Conservation (phyloP, 2,113 vertebrate genomes). For the Butorides virescens region DNA sequence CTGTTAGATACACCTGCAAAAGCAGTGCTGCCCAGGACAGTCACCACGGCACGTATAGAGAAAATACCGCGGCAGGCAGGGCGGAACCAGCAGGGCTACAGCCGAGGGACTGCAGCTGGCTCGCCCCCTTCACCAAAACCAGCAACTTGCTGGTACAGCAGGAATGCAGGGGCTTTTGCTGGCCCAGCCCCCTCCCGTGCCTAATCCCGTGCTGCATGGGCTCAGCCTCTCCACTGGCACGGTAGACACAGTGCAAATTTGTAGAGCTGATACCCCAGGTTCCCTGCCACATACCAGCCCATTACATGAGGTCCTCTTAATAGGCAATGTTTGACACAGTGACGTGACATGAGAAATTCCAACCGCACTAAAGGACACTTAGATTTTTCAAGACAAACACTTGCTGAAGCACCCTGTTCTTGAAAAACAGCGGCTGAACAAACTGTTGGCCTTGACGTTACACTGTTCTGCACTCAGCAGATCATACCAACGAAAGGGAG, state of each 20-base stretch:
- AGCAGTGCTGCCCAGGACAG: background rate
- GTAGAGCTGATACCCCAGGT: background rate
- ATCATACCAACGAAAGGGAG: background rate
- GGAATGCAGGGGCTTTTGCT: background rate
- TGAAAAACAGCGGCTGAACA: background rate
- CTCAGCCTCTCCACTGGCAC: background rate
- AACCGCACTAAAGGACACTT: background rate
- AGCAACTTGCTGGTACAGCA: background rate
- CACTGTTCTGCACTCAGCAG: background rate
- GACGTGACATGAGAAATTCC: background rate
- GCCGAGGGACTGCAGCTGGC: background rate
- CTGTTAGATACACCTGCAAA: background rate
- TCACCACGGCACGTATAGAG: background rate
- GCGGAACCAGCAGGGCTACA: background rate
- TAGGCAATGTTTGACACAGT: background rate
- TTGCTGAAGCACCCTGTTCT: background rate
- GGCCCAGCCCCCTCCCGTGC: background rate
- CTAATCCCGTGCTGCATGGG: background rate
- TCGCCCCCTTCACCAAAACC: background rate
- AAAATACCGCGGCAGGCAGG: background rate
- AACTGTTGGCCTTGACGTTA: background rate
- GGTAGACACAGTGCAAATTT: background rate
- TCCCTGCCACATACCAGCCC: background rate
- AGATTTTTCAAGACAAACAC: constrained; percentile 1
- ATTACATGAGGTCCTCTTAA: background rate